Evolutionary conservation across 1,140 invertebrate genomes (phyloP).

Genomic region (Hydropsyche tenuis): DNA sequence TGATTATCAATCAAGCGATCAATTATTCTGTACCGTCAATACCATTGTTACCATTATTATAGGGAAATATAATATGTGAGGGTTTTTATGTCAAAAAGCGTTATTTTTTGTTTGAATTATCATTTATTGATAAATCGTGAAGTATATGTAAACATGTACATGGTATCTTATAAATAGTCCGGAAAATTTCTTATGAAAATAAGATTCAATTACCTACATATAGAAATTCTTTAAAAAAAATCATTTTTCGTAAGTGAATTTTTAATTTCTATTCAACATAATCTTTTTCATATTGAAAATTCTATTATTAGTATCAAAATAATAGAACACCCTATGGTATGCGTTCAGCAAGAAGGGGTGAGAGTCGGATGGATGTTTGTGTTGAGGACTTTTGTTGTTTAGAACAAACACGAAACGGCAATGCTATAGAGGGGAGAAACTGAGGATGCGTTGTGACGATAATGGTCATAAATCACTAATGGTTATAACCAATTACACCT

Average conservation of each 20-base stretch:
- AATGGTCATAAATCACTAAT: constrained; percentile 49
- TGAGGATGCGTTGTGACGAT: constrained; percentile 32
- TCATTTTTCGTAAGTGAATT: too few species aligned
- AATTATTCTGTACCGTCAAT: constrained; percentile 4
- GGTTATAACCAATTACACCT: constrained; percentile 50
- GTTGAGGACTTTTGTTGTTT: constrained; percentile 39
- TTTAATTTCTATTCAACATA: too few species aligned
- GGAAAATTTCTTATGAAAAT: too few species aligned
- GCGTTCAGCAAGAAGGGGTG: constrained; percentile 20
- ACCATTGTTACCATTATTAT: constrained; percentile 8
- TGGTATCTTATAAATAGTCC: too few species aligned
- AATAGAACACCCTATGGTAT: not conserved
- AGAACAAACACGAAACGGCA: constrained; percentile 33
- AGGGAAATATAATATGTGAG: constrained; percentile 13
- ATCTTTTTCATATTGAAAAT: too few species aligned
- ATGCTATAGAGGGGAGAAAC: not conserved
- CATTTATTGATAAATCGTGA: too few species aligned
- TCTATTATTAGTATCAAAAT: too few species aligned
- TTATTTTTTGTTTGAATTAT: too few species aligned
- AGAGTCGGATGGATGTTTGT: constrained; percentile 27
- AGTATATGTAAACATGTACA: too few species aligned
- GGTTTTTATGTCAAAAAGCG: too few species aligned
- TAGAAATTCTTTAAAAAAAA: too few species aligned
- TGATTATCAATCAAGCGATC: constrained; percentile 14
- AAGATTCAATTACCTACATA: too few species aligned